phyloP scores from a whole-genome alignment of 2,888 invertebrate species.

The Pristionchus maxplancki region DNA sequence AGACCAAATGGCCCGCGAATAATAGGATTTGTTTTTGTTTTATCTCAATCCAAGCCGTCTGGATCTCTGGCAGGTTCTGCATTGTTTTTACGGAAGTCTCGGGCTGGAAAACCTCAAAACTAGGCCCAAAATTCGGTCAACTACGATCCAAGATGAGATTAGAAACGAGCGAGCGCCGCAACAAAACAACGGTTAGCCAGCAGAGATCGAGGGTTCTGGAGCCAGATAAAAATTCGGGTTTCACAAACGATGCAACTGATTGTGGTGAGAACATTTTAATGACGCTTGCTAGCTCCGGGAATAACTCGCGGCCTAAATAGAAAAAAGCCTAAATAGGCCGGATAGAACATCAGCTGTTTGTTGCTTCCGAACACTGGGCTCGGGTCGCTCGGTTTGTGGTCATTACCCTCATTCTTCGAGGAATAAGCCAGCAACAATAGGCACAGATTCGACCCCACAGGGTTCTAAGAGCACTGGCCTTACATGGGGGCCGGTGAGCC shows the following conservation, averaged over 20 bases:
- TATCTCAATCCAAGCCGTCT: too few species aligned
- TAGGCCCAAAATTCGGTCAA: not conserved
- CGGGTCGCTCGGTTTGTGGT: not conserved
- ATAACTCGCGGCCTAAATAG: not conserved
- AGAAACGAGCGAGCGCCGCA: not conserved
- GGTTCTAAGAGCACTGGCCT: not conserved
- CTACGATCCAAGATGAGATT: not conserved
- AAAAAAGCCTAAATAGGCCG: not conserved
- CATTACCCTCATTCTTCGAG: not conserved
- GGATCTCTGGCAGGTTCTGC: not conserved
- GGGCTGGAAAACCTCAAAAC: not conserved
- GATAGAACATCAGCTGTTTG: not conserved
- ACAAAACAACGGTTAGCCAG: not conserved
- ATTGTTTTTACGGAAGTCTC: not conserved
- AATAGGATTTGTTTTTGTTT: not conserved
- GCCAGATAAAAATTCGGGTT: too few species aligned
- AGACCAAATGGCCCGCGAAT: not conserved
- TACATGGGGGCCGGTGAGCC: too few species aligned
- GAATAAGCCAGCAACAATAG: not conserved
- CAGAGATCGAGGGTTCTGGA: not conserved
- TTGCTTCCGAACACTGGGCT: not conserved
- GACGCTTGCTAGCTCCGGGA: too few species aligned
- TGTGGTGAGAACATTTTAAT: too few species aligned
- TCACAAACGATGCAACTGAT: too few species aligned
- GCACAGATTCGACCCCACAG: not conserved